Base-by-base conservation (phyloP, 2,797 vertebrate genomes). In the Ptychobarbus kaznakovi region DNA sequence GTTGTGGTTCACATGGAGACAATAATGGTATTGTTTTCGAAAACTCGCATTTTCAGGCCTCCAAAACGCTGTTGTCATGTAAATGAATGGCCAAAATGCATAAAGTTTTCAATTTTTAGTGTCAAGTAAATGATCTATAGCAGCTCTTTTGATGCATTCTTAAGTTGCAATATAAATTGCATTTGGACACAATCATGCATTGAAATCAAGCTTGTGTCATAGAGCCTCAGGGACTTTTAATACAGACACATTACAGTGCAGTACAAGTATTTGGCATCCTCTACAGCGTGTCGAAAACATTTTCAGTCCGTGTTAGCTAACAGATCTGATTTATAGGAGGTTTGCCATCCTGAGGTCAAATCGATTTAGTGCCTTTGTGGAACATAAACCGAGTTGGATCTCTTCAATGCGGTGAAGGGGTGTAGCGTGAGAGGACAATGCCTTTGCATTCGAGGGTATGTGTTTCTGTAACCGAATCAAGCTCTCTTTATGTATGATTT, bases 311-410 rank as follows among this genome's bases (percentile, higher is more conserved):
- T 40, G 32, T 73, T 32, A 44, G 16, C 6, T 53, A 65, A 66
- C n/a, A 8, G 28, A 53, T 69, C 74, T 66, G 40, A 74, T 72
- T 73, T 82, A 40, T 40, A 16, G 20, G 25, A 15, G 51, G 22
- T 42, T 83, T 66, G 58, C 5, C 25, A 80, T 49, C 63, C 20
- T 25, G 22, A 69, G 80, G 65, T 82, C 32, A 72, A 72, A 72
- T 78, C 22, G 63, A 82, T 61, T 86, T 28, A 86, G 72, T 80
- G 58, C 46, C 46, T 68, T 70, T 61, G 53, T 51, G 56, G 49
- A 61, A 78, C 40, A 53, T 44, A 72, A 79, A 63, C n/a, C 16
- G 40, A 65, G n/a, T 15, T 56, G 32, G 22, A 73, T 79, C 5
- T 35, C 63, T 70, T 58, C 32, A 25, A 16, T 76, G 49, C 10